phyloP scores from a whole-genome alignment of 2,888 invertebrate genomes.

The Galerucella pusilla region DNA sequence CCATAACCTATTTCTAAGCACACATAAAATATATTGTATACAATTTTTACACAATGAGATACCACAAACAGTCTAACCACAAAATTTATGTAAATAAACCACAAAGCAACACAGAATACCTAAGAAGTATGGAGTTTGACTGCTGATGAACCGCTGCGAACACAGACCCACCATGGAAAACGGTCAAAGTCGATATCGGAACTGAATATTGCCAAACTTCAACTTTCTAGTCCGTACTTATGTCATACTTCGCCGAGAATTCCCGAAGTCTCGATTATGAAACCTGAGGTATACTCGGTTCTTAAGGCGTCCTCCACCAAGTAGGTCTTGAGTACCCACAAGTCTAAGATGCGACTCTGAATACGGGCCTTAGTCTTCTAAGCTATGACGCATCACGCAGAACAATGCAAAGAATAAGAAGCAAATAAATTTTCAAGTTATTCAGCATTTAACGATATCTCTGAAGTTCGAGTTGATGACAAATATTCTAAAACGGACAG shows the following conservation, averaged over 20 bases:
- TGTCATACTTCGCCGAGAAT: conserved; percentile 16
- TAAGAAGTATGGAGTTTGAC: neutral
- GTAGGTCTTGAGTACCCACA: neutral
- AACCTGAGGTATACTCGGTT: conserved; percentile 17
- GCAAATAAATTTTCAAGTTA: too few species aligned
- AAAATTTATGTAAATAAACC: too few species aligned
- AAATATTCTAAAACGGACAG: too few species aligned
- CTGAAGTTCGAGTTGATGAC: too few species aligned
- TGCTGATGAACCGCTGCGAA: neutral
- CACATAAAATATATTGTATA: too few species aligned
- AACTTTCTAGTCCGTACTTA: conserved; percentile 13
- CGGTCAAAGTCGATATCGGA: neutral
- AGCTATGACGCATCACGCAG: too few species aligned
- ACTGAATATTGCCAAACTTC: conserved; percentile 10
- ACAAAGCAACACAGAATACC: conserved; percentile 5
- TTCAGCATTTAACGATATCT: too few species aligned
- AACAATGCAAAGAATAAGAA: too few species aligned
- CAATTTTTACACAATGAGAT: neutral
- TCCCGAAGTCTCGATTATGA: conserved; percentile 22
- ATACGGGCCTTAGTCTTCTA: too few species aligned
- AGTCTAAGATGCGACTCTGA: too few species aligned
- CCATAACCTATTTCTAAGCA: too few species aligned
- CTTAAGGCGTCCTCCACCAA: conserved; percentile 8
- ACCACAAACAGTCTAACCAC: conserved; percentile 6
- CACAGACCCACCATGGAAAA: conserved; percentile 9